phyloP scores from a whole-genome alignment of 2,113 vertebrate genomes.

The Romanogobio albipinnatus region DNA sequence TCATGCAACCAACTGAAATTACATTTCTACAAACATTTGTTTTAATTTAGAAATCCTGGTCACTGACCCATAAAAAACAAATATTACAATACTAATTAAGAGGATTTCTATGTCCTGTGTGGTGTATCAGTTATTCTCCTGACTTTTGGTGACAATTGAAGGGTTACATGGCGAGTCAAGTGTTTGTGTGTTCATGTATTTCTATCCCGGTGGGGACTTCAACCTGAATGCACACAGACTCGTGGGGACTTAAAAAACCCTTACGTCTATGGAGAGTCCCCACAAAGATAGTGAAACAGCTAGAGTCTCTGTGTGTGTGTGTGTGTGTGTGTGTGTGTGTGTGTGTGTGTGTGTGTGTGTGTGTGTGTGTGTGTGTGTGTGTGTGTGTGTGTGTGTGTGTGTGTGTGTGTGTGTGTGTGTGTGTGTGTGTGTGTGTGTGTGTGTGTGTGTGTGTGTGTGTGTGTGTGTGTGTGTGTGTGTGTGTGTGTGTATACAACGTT shows the following conservation, averaged over 20 bases:
- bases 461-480: neutral
- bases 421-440: conserved; percentile 21
- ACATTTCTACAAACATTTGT: neutral
- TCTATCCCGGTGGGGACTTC: neutral
- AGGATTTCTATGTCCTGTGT: neutral
- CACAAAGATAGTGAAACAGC: too few relatives aligned
- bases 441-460: conserved; percentile 14
- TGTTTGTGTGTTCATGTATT: neutral
- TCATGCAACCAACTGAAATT: too few relatives aligned
- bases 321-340: too few relatives aligned
- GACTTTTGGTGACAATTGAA: neutral
- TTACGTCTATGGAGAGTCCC: too few relatives aligned
- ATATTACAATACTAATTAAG: neutral
- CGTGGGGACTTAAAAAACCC: too few relatives aligned
- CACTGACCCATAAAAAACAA: neutral
- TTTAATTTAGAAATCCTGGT: neutral
- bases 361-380: too few relatives aligned
- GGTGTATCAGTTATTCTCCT: neutral
- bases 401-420: conserved; percentile 10
- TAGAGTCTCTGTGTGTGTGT: too few relatives aligned
- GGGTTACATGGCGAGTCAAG: neutral
- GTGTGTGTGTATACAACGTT: neutral
- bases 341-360: too few relatives aligned
- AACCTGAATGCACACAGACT: too few relatives aligned
- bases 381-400: too few relatives aligned